Evolutionary conservation across 2,797 vertebrate genomes (phyloP).

Genomic region (Acipenser ruthenus): DNA sequence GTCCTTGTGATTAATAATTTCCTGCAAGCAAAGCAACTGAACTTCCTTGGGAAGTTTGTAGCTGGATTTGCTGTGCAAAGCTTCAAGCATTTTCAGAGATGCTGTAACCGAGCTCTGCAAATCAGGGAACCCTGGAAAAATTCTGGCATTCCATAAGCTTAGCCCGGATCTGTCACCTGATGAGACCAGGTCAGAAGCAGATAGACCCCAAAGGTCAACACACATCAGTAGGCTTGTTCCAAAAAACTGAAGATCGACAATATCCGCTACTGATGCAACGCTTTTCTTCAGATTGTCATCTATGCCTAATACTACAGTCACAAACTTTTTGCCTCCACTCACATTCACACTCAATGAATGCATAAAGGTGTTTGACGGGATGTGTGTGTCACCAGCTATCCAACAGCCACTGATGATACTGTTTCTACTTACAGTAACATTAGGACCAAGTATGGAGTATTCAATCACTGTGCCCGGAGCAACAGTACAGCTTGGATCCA

Average conservation of each 20-base stretch:
- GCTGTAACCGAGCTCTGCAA: slow-evolving; percentile 52
- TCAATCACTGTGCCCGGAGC: slow-evolving; percentile 71
- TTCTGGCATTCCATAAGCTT: slow-evolving; percentile 76
- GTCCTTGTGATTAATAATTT: slow-evolving; percentile 73
- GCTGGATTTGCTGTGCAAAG: slow-evolving; percentile 38
- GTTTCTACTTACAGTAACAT: slow-evolving; percentile 55
- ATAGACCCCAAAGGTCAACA: slow-evolving; percentile 60
- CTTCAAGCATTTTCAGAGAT: slow-evolving; percentile 67
- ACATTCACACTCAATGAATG: slow-evolving; percentile 68
- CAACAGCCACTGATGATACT: slow-evolving; percentile 72
- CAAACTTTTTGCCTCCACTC: slow-evolving; percentile 42
- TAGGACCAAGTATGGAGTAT: slow-evolving; percentile 67
- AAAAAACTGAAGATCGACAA: slow-evolving; percentile 53
- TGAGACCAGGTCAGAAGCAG: slow-evolving; percentile 58
- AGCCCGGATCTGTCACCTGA: slow-evolving; percentile 44
- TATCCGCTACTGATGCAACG: slow-evolving; percentile 42
- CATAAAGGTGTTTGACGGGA: slow-evolving; percentile 71
- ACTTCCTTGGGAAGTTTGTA: slow-evolving; percentile 39
- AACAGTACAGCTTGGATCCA: slow-evolving; percentile 53
- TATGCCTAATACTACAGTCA: slow-evolving; percentile 65
- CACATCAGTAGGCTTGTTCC: slow-evolving; percentile 59
- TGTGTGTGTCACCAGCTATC: slow-evolving; percentile 39
- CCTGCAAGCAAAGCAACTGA: slow-evolving; percentile 70
- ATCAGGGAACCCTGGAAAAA: slow-evolving; percentile 74
- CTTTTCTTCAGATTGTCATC: slow-evolving; percentile 68